Base-by-base conservation (phyloP, 2,797 vertebrate genomes). In the Sebastolobus altivelis region DNA sequence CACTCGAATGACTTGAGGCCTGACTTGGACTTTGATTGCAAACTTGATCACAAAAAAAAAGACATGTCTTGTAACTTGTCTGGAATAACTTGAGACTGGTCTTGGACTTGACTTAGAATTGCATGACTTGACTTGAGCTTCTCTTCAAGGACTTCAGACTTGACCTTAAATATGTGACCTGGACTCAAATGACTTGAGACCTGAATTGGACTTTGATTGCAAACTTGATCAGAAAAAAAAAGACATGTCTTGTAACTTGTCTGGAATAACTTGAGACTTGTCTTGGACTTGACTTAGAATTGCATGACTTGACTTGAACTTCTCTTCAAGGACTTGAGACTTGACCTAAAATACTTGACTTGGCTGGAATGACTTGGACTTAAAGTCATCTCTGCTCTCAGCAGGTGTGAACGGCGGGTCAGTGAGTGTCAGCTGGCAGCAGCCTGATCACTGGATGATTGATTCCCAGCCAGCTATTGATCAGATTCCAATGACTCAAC, bases 401-500 rank as follows among this genome's bases (percentile, higher is more conserved):
- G 16, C 43, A 46, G 43, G 56, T 20, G 75, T 59, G 52, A 65
- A 10, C 31, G 6, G 79, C 25, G 13, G 5, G 63, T 63, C 33
- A 14, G 6, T n/a, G 59, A 58, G 71, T 25, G 65, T 69, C 56
- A 49, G 49, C 38, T 37, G 60, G 43, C 16, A 46, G 43, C 16
- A 46, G 43, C 67, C 68, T 77, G 80, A 75, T 75, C 33, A 1
- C 1, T 52, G 43, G 16, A 4, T 40, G 27, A 49, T 3, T 55
- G 72, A 76, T 11, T 75, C 61, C 25, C 72, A 18, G 62, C 43
- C 59, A 80, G 20, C 7, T 77, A n/a, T 38, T 12, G 37, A 66
- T 72, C 61, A 79, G 46, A 67, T 75, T 66, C 54, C 22, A 16
- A 8, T 74, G 77, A 80, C 73, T 73, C 60, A 20, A 33, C 63